phyloP scores from a whole-genome alignment of 2,888 invertebrate species.

The Homarus gammarus region DNA sequence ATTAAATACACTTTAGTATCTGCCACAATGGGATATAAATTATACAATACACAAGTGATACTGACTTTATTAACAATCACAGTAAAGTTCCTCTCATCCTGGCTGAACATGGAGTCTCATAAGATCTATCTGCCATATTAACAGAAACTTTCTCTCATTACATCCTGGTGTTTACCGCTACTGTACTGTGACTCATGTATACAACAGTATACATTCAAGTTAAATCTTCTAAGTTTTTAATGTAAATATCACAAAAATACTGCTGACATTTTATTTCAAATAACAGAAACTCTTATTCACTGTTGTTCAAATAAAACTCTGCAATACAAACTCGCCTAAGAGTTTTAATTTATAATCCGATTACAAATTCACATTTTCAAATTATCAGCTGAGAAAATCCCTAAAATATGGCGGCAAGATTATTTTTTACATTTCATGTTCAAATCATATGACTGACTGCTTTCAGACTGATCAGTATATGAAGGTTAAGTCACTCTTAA shows the following conservation, averaged over 20 bases:
- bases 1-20: too few relatives aligned
- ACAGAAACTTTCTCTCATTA: not conserved
- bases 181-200: too few relatives aligned
- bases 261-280: not conserved
- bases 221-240: too few relatives aligned
- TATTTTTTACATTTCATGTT: too few relatives aligned
- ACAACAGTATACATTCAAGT: too few relatives aligned
- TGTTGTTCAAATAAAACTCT: too few relatives aligned
- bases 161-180: not conserved
- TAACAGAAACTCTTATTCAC: not conserved
- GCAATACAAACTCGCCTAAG: too few relatives aligned
- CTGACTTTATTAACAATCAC: conserved; percentile 35
- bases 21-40: not conserved
- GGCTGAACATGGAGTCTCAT: not conserved
- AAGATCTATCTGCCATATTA: conserved; percentile 6
- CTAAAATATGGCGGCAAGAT: not conserved
- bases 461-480: not conserved
- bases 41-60: conserved; percentile 12
- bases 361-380: not conserved
- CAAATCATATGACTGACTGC: not conserved
- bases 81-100: conserved; percentile 28
- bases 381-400: not conserved
- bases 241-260: too few relatives aligned
- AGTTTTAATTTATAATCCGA: too few relatives aligned
- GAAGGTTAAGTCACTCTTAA: not conserved